phyloP scores from a whole-genome alignment of 2,797 vertebrate genomes.

The Hylomyscus alleni region DNA sequence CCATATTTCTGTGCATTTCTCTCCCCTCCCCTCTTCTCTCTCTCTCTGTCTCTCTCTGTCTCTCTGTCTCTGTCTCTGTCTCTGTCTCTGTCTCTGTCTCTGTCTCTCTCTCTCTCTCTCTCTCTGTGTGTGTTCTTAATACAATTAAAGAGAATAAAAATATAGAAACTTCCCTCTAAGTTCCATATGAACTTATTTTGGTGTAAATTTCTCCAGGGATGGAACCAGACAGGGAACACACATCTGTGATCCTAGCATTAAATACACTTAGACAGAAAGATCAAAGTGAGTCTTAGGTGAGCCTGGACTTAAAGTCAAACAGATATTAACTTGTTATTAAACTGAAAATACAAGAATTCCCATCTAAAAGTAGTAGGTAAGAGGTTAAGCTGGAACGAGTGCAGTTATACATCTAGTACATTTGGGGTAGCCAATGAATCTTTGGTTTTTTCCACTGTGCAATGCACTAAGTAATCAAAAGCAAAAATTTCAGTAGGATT shows the following conservation, averaged over 20 bases:
- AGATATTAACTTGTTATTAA: background rate
- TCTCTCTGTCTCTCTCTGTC: no score
- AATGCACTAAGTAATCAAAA: background rate
- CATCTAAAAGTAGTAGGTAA: background rate
- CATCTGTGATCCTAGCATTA: background rate
- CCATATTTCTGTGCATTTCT: background rate
- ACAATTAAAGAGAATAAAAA: background rate
- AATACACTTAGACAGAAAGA: background rate
- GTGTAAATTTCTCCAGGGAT: constrained; percentile 29
- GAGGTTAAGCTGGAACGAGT: background rate
- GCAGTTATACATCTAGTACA: background rate
- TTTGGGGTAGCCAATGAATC: background rate
- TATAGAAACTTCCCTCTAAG: background rate
- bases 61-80: no score
- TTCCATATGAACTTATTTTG: background rate
- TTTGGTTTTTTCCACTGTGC: background rate
- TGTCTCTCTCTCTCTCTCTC: no score
- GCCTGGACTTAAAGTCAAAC: background rate
- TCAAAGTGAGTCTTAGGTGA: background rate
- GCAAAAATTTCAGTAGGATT: background rate
- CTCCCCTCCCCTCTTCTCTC: background rate
- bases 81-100: no score
- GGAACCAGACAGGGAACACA: background rate
- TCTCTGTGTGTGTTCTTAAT: background rate
- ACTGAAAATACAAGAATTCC: background rate